phyloP scores from a whole-genome alignment of 2,888 invertebrate genomes.

The Acronicta aceris region DNA sequence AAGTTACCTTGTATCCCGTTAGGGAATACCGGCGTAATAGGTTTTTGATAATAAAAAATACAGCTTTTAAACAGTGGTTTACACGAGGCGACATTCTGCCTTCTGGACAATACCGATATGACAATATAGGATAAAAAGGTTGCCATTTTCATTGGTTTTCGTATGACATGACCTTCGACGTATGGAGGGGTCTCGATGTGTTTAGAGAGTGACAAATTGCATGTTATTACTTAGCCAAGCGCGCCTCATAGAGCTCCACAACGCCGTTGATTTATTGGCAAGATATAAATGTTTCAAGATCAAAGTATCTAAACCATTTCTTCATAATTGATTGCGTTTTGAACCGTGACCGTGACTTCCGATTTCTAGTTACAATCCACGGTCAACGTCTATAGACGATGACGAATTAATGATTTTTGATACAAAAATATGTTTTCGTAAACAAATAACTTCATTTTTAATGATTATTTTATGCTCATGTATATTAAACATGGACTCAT shows the following conservation, averaged over 20 bases:
- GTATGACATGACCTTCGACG: too few relatives aligned
- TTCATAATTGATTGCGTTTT: slow-evolving; percentile 5
- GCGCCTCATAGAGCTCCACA: too few relatives aligned
- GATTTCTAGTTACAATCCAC: slow-evolving; percentile 30
- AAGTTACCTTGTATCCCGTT: slow-evolving; percentile 39
- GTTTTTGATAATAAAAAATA: slow-evolving; percentile 43
- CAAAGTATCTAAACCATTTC: slow-evolving; percentile 6
- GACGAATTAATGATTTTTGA: neutral
- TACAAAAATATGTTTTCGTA: neutral
- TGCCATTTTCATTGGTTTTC: too few relatives aligned
- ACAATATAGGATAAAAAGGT: too few relatives aligned
- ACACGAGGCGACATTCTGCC: too few relatives aligned
- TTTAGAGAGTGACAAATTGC: too few relatives aligned
- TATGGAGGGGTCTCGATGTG: too few relatives aligned
- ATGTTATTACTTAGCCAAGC: too few relatives aligned
- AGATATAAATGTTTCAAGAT: neutral
- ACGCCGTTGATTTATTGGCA: neutral
- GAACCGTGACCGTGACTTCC: slow-evolving; percentile 29
- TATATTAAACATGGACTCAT: too few relatives aligned
- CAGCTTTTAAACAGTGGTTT: slow-evolving; percentile 2
- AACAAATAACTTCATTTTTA: neutral
- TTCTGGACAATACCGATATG: too few relatives aligned
- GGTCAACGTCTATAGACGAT: slow-evolving; percentile 10
- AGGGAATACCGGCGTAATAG: slow-evolving; percentile 38
- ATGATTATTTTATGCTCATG: too few relatives aligned